Percentiles rank a stretch among this genome's conserved stretches.
Evolutionary conservation across 2,797 vertebrate genomes (phyloP).

Genomic region (Galagoides demidoff): DNA sequence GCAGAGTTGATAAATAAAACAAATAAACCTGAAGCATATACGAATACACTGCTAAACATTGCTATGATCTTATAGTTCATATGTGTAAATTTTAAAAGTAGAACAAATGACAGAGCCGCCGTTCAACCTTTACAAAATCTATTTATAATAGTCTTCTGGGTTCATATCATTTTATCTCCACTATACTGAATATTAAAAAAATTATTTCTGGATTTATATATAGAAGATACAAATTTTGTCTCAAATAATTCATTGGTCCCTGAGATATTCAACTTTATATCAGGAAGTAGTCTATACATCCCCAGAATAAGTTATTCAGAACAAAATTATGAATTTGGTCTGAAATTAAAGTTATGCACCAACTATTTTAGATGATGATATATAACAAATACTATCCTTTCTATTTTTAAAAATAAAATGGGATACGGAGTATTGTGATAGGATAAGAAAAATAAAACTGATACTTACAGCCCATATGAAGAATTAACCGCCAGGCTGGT

Average conservation of each 20-base stretch:
- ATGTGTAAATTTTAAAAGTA: background rate
- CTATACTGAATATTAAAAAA: background rate
- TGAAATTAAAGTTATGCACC: background rate
- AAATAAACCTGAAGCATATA: background rate
- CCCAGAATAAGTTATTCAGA: background rate
- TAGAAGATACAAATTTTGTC: background rate
- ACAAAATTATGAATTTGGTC: constrained; percentile 15
- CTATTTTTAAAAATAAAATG: constrained; percentile 33
- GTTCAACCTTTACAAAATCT: background rate
- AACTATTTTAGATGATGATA: background rate
- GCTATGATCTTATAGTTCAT: background rate
- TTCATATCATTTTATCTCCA: background rate
- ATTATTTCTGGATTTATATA: background rate
- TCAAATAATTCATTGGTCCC: background rate
- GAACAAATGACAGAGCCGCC: background rate
- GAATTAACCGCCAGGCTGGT: constrained; percentile 97
- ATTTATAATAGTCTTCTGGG: background rate
- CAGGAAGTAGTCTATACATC: background rate
- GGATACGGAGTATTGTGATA: background rate
- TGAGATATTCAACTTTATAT: background rate
- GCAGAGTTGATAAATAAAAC: constrained; percentile 27
- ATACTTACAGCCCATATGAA: constrained; percentile 96
- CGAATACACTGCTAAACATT: background rate
- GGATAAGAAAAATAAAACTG: background rate
- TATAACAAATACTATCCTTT: background rate